Base-by-base conservation (phyloP, 92 coral and sea anemone genomes). In the Porites lobata region DNA sequence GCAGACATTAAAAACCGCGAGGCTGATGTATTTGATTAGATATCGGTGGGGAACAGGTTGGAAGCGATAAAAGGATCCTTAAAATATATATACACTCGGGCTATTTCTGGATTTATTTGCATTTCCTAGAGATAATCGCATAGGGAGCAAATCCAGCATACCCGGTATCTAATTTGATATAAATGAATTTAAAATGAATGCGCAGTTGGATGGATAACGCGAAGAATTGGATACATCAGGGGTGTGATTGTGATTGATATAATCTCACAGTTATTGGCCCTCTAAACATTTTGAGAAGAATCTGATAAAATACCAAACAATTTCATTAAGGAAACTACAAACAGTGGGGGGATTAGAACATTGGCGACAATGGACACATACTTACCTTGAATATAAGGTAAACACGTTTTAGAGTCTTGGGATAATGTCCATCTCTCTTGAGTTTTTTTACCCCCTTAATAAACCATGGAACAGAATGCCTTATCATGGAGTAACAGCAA, bases 401-500 rank as follows among this genome's bases (percentile, higher is more conserved):
- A 50, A 96, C 94, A 70, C 93, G 91, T 21, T 90, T 87, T n/a
- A 96, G 80, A 3, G 98, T 96, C 80, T 92, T 94, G 1, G 98
- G 98, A 47, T 96, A 96, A 65, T 92, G 89, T 12, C 98, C 98
- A 68, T 96, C 98, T 76, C 82, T 94, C 89, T 92, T 90, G 72
- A 96, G 80, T 43, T 94, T 96, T 76, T 84, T 96, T 1, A 96
- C 94, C 13, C 97, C 98, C 50, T 86, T 95, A 22, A 94, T 91
- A 51, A 96, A 96, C 98, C 98, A 96, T 7, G 98, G 98, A 9
- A 96, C 93, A 1, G 98, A 96, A n/a, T 94, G 91, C 53, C 84
- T 92, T 71, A 96, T 90, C 96, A 94, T 90, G 13, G 94, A 92
- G 47, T 85, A 69, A 73, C 97, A 96, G 52, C 98, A 93, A 8